A percentile compares a stretch with the other conserved stretches of the same genome.
Evolutionary conservation across 2,797 vertebrate species (phyloP).

Genomic region (Numenius phaeopus): DNA sequence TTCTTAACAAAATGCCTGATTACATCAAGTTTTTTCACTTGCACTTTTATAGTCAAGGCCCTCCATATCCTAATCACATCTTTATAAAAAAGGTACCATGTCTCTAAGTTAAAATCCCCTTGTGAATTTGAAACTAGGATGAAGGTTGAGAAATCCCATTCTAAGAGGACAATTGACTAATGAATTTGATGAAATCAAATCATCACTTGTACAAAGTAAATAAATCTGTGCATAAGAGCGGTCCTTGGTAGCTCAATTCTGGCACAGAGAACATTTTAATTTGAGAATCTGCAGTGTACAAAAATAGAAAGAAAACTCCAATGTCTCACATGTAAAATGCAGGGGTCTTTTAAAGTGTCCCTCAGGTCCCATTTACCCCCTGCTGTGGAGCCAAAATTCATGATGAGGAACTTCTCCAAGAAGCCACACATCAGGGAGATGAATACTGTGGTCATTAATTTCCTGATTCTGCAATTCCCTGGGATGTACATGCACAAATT

Average conservation of each 20-base stretch:
- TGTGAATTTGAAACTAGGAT: neutral
- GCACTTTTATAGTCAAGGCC: neutral
- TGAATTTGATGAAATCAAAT: neutral
- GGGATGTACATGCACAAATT: neutral
- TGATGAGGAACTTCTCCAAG: neutral
- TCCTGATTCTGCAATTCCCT: neutral
- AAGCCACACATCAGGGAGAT: fast-evolving
- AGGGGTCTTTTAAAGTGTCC: neutral
- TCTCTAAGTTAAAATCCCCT: neutral
- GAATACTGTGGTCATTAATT: neutral
- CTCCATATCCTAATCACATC: neutral
- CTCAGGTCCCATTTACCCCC: neutral
- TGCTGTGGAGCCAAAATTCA: neutral
- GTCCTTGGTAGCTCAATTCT: neutral
- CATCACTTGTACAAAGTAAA: neutral
- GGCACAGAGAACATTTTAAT: neutral
- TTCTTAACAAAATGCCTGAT: neutral
- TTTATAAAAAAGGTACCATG: neutral
- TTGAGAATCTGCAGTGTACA: neutral
- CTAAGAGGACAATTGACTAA: neutral
- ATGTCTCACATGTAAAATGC: neutral
- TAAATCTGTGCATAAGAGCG: neutral
- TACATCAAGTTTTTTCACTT: neutral
- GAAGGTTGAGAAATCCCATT: neutral
- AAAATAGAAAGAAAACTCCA: neutral